phyloP scores from a whole-genome alignment of 2,797 vertebrate genomes.

The Pseudochromis fuscus region DNA sequence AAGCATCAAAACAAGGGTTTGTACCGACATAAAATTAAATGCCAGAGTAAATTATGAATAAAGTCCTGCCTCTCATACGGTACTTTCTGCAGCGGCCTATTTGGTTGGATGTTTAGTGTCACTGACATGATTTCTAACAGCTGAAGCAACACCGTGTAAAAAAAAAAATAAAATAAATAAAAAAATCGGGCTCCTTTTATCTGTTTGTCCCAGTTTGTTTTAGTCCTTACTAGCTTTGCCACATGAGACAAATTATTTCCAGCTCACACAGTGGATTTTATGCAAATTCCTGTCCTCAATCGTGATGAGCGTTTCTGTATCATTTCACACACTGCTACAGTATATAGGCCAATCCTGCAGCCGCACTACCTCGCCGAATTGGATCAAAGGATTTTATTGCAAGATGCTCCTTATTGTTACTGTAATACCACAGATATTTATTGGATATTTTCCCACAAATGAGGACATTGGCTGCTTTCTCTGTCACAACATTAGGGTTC shows the following conservation, averaged over 20 bases:
- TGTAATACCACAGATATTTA: not conserved
- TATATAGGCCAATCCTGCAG: slow-evolving; percentile 22
- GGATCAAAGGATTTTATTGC: slow-evolving; percentile 41
- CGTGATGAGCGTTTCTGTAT: slow-evolving; percentile 6
- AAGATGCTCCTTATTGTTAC: not conserved
- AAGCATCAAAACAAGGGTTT: too few species aligned
- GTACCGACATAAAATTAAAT: too few species aligned
- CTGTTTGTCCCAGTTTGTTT: slow-evolving; percentile 6
- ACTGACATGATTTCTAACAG: not conserved
- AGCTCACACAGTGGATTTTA: slow-evolving; percentile 10
- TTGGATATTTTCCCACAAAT: not conserved
- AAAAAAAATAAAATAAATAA: not conserved
- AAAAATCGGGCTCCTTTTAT: not conserved
- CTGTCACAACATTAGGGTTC: too few species aligned
- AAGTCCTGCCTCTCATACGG: too few species aligned
- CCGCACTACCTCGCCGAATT: not conserved
- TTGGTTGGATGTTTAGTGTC: too few species aligned
- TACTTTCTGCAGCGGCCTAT: too few species aligned
- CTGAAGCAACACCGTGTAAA: not conserved
- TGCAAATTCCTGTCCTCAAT: slow-evolving; percentile 8
- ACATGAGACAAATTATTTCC: slow-evolving; percentile 14
- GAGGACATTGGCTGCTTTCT: not conserved
- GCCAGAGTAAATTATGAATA: too few species aligned
- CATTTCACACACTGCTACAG: not conserved
- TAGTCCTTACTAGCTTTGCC: not conserved